Base-by-base conservation (phyloP, 2,113 vertebrate species). In the Murina feae region DNA sequence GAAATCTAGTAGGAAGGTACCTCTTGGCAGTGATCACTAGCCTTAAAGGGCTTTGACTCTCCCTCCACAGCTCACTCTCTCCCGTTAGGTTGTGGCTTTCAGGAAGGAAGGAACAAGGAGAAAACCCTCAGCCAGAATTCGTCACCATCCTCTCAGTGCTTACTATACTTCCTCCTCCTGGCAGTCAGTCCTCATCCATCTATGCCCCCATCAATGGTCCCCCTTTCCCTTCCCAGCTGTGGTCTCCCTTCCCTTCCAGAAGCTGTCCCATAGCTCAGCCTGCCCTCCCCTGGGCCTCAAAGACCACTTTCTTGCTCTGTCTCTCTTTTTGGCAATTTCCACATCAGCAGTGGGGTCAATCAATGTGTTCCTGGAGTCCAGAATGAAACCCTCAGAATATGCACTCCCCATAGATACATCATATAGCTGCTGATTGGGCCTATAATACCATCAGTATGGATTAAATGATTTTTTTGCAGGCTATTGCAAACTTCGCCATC, bases 401-500 rank as follows among this genome's bases (percentile, higher is more conserved):
- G 2, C 0, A 0, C 53, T 90, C 80, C 53, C 51, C 28, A 11
- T 23, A 44, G 66, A 86, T 53, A 37, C 58, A 9, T 13, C 2
- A 0, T 8, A 9, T 16, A 21, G 39, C 47, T 63, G 39, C 18
- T 60, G 53, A 81, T 58, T 32, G 60, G 76, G 13, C 28, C 87
- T 71, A 0, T 25, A 55, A 60, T 5, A 30, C 30, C 17, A 23
- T 76, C n/a, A 23, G 14, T 53, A 14, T 9, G 21, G 32, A 85
- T 32, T 78, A 32, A 83, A 85, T 6, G 65, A n/a, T 51, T 75
- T 53, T 53, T 82, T 80, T 47, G 5, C 20, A 72, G 44, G 32
- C 66, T 74, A 14, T 78, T 93, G 58, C 68, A 85, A 69, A 58
- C 32, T 17, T 80, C 13, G 25, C 58, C 94, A 80, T 44, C 76